phyloP scores from a whole-genome alignment of 2,797 vertebrate species.

The Knipowitschia caucasica region DNA sequence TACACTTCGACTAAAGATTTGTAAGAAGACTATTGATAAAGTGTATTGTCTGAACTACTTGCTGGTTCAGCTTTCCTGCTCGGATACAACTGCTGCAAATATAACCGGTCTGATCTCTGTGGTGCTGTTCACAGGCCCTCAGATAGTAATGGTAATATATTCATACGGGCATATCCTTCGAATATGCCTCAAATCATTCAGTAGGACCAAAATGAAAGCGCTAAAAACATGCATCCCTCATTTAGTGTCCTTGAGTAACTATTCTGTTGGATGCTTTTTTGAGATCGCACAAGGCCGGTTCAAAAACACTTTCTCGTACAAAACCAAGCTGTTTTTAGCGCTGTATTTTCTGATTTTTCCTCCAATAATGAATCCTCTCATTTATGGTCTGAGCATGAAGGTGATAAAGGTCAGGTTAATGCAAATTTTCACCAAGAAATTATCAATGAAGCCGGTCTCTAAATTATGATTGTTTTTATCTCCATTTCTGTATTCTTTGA shows the following conservation, averaged over 20 bases:
- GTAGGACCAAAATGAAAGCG: constrained; percentile 46
- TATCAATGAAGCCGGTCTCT: constrained; percentile 6
- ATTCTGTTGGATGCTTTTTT: constrained; percentile 44
- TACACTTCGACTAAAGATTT: constrained; percentile 37
- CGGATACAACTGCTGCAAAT: constrained; percentile 27
- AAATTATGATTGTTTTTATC: background rate
- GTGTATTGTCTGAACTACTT: constrained; percentile 48
- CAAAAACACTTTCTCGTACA: constrained; percentile 26
- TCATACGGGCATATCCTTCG: constrained; percentile 54
- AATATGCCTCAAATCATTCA: constrained; percentile 37
- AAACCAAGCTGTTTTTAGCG: constrained; percentile 42
- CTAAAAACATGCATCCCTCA: constrained; percentile 51
- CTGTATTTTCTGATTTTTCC: constrained; percentile 54
- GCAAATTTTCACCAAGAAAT: constrained; percentile 26
- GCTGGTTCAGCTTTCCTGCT: constrained; percentile 48
- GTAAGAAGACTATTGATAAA: constrained; percentile 38
- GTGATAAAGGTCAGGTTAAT: constrained; percentile 25
- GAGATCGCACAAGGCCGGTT: constrained; percentile 51
- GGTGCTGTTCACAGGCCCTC: constrained; percentile 23
- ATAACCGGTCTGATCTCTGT: constrained; percentile 31
- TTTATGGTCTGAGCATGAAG: constrained; percentile 45
- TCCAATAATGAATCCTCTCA: constrained; percentile 45
- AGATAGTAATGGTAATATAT: constrained; percentile 45
- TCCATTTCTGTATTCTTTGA: background rate
- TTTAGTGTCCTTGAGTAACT: constrained; percentile 41